Percentiles rank a stretch among this genome's conserved stretches.
Evolutionary conservation across 2,797 vertebrate genomes (phyloP).

Genomic region (Labeo calbasu): DNA sequence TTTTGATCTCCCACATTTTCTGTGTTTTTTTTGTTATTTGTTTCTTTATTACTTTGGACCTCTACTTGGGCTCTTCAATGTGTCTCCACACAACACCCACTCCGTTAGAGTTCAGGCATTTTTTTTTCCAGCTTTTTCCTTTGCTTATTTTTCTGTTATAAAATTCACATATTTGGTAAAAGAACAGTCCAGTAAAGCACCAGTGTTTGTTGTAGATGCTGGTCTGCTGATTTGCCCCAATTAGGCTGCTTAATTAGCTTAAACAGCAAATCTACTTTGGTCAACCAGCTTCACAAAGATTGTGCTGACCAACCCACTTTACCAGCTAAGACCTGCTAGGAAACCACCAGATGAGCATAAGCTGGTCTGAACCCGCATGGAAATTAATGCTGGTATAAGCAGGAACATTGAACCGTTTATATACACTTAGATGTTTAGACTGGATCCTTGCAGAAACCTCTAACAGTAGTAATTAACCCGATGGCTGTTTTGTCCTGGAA

Average conservation of each 20-base stretch:
- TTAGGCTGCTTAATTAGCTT: constrained; percentile 3
- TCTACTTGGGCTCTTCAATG: not conserved
- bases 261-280: constrained; percentile 18
- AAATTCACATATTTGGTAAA: not conserved
- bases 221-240: not conserved
- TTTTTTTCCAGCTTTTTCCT: not conserved
- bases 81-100: constrained; percentile 2
- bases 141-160: not conserved
- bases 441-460: constrained; percentile 3
- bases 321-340: constrained; percentile 5
- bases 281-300: constrained; percentile 5
- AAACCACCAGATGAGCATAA: constrained; percentile 9
- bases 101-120: not conserved
- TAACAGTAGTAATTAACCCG: constrained; percentile 34
- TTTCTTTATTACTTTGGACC: not conserved
- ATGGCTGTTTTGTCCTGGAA: constrained; percentile 29
- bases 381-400: not conserved
- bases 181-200: not conserved
- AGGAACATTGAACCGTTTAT: not conserved
- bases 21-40: not conserved
- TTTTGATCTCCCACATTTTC: not conserved
- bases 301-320: constrained; percentile 10
- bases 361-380: not conserved
- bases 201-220: not conserved
- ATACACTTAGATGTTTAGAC: not conserved